Conservation (phyloP, 2,113 vertebrate species). For the Salvelinus alpinus region DNA sequence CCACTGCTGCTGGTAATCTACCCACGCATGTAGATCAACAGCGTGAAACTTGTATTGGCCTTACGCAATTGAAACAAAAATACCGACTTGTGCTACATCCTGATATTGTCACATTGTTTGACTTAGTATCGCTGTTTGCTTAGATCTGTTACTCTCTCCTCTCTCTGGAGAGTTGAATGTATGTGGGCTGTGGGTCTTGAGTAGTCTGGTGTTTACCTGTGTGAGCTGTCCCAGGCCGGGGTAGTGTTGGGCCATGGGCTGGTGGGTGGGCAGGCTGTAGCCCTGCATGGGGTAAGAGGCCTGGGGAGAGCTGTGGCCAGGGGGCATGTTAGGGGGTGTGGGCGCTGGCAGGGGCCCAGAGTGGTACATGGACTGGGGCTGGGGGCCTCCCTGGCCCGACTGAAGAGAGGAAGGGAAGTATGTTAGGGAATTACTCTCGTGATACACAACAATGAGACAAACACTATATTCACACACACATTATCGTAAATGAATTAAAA, state of each 20-base stretch:
- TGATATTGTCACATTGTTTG: too few species aligned
- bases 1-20: too few species aligned
- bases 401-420: not conserved
- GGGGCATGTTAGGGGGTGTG: slow-evolving; percentile 88
- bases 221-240: slow-evolving; percentile 67
- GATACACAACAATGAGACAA: not conserved
- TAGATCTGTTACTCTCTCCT: too few species aligned
- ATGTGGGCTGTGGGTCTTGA: not conserved
- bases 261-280: slow-evolving; percentile 87
- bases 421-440: not conserved
- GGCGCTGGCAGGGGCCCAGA: slow-evolving; percentile 83
- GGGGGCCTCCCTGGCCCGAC: slow-evolving; percentile 80
- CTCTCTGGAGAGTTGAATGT: too few species aligned
- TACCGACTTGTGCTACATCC: too few species aligned
- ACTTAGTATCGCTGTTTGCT: too few species aligned
- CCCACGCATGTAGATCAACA: too few species aligned
- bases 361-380: slow-evolving; percentile 88
- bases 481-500: too few species aligned
- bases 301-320: slow-evolving; percentile 89
- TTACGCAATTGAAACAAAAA: too few species aligned
- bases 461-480: slow-evolving; percentile 59
- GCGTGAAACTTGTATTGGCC: too few species aligned
- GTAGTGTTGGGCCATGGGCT: slow-evolving; percentile 76
- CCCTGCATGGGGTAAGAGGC: slow-evolving; percentile 84
- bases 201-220: slow-evolving; percentile 59